Conservation (phyloP, 1,140 invertebrate species). For the Hylaeus volcanicus region DNA sequence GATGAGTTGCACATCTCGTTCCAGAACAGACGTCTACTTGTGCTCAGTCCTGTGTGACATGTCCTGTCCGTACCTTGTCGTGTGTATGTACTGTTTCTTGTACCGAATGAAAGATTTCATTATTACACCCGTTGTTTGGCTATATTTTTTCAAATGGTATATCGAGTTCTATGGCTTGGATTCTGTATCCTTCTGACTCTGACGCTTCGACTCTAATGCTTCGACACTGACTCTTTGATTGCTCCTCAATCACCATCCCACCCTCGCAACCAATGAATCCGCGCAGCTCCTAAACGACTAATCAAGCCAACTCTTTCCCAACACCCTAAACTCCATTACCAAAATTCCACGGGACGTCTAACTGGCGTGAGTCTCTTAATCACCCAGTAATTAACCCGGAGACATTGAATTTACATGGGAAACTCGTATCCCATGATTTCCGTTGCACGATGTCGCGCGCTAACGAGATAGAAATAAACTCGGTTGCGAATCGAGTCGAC, state of each 20-base stretch:
- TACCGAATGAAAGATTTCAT: not conserved
- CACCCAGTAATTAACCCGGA: conserved; percentile 13
- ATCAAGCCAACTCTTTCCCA: too few species aligned
- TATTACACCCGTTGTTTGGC: not conserved
- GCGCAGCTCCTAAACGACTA: too few species aligned
- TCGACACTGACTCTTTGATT: too few species aligned
- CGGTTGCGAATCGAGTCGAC: too few species aligned
- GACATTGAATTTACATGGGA: conserved; percentile 29
- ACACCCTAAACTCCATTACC: too few species aligned
- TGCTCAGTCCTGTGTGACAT: not conserved
- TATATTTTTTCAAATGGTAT: too few species aligned
- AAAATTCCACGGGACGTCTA: conserved; percentile 5
- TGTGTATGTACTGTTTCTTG: not conserved
- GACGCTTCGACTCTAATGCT: too few species aligned
- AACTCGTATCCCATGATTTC: conserved; percentile 42
- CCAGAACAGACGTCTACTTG: not conserved
- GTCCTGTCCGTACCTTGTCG: not conserved
- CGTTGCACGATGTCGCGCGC: not conserved
- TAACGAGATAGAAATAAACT: conserved; percentile 25
- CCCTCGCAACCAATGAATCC: too few species aligned
- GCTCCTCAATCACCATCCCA: too few species aligned
- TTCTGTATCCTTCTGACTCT: too few species aligned
- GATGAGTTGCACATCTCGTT: not conserved
- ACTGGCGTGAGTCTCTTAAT: conserved; percentile 19
- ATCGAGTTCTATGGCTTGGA: too few species aligned